These are phyloP conservation scores for Trichacis sp. DNA, from an alignment of 2,888 invertebrate species.

Conservation along the genomic window DNA sequence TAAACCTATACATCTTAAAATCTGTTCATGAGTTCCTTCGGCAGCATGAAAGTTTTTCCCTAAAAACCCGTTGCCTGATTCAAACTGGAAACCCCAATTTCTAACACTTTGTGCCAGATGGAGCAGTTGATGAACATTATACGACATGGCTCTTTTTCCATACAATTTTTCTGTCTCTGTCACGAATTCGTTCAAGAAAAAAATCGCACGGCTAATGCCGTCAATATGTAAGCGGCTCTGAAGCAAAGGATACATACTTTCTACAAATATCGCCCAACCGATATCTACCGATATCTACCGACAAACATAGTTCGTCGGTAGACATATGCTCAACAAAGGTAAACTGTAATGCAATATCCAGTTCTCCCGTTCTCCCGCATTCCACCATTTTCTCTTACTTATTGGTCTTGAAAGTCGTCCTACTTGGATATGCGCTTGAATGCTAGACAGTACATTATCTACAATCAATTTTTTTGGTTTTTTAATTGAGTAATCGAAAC, in stretches of 20 bases:
- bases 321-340: not conserved
- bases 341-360: conserved; percentile 13
- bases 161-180: conserved; percentile 9
- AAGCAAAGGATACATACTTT: not conserved
- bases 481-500: not conserved
- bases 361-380: conserved; percentile 12
- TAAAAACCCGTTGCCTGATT: conserved; percentile 15
- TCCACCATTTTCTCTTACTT: not conserved
- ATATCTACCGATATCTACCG: no score
- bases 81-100: conserved; percentile 21
- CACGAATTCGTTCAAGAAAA: not conserved
- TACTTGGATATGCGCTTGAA: not conserved
- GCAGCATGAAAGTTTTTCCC: conserved; percentile 19
- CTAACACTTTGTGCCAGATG: conserved; percentile 11
- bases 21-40: conserved; percentile 22
- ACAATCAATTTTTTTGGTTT: no score
- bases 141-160: conserved; percentile 5
- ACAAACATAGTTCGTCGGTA: not conserved
- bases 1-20: conserved; percentile 7
- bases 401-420: not conserved
- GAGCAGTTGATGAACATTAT: conserved; percentile 13
- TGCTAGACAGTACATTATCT: not conserved
- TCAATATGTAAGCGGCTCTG: not conserved
- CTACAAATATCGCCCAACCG: no score
- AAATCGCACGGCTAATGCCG: not conserved